Base-by-base conservation (phyloP, 2,888 invertebrate species). In the Osedax frankpressi region DNA sequence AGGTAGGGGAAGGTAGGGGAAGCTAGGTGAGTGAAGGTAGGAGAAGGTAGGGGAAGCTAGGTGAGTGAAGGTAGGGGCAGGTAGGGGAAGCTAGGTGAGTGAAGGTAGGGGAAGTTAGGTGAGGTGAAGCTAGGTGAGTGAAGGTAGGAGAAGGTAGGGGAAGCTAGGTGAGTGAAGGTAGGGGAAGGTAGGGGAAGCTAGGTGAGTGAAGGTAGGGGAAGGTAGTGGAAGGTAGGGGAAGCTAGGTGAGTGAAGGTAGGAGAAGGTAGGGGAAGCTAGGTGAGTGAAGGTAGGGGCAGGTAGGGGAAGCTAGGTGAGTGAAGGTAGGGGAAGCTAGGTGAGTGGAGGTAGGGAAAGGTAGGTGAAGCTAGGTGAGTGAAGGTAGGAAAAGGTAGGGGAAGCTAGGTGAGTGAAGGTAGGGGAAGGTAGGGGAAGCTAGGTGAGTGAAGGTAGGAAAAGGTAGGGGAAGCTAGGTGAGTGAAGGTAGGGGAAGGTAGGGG, bases 301-400 rank as follows among this genome's bases (percentile, higher is more conserved):
- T 11, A 11, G 19, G 44, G 44, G 19, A 44, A 44, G 44, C 11
- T 11, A 19, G 44, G 19, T 6, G 44, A 44, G 44, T 6, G 19
- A 44, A 44, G 44, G 82, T 6, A 44, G 44, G 11, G 19, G 44
- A 19, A 44, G 44, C 11, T 11, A 19, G 44, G 19, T 6, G 44
- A 44, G 44, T 6, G n/a, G n/a, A 44, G 44, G 44, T 11, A 19
- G 44, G 19, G 44, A 19, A 44, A 19, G 44, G 19, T 6, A 19
- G 19, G 44, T 6, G 19, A 19, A 19, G 19, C 11, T 6, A 44
- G 44, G 44, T 11, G 44, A 19, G 19, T 6, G 44, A 44, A 19
- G 44, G 44, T 6, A 11, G 19, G 44, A 19, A 44, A 19, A 19
- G 19, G 44, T 6, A 44, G 44, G 44, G 44, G 44, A 11, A 44